Evolutionary conservation across 2,888 invertebrate genomes (phyloP).

Genomic region (Priocnemis perturbator): DNA sequence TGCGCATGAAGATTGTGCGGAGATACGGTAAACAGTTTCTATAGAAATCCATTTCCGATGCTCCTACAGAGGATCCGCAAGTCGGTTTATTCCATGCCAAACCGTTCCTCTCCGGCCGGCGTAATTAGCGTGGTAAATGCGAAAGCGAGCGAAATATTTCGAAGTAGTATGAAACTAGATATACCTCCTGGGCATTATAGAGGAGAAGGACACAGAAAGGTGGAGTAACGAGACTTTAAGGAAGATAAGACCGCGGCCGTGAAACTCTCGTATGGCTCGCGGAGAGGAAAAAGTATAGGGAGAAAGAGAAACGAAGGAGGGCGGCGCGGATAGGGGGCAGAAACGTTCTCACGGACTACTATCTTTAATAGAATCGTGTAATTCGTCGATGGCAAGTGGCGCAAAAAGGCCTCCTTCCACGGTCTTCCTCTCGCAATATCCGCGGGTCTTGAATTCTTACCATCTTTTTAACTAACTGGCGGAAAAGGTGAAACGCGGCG

Average conservation of each 20-base stretch:
- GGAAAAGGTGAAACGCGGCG: too few relatives aligned
- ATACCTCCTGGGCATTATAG: conserved; percentile 28
- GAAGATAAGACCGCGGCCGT: conserved; percentile 43
- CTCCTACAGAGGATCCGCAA: too few relatives aligned
- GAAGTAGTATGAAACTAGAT: conserved; percentile 50
- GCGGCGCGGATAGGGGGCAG: not conserved
- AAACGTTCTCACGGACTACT: conserved; percentile 12
- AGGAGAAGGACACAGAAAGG: conserved; percentile 17
- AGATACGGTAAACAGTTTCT: too few relatives aligned
- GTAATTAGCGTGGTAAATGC: not conserved
- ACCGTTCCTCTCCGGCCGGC: too few relatives aligned
- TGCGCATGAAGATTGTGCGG: too few relatives aligned
- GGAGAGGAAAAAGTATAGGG: conserved; percentile 14
- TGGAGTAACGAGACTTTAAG: conserved; percentile 41
- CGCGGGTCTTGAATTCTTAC: too few relatives aligned
- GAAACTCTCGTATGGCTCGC: conserved; percentile 27
- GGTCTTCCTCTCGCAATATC: too few relatives aligned
- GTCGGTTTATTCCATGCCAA: too few relatives aligned
- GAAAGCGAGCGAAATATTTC: conserved; percentile 28
- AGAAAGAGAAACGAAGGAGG: not conserved
- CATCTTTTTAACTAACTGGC: too few relatives aligned
- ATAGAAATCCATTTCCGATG: too few relatives aligned
- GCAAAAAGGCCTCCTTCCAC: too few relatives aligned
- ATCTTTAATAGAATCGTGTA: conserved; percentile 51
- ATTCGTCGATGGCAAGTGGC: conserved; percentile 39